phyloP scores from a whole-genome alignment of 1,140 invertebrate species.

The Bombus consobrinus region DNA sequence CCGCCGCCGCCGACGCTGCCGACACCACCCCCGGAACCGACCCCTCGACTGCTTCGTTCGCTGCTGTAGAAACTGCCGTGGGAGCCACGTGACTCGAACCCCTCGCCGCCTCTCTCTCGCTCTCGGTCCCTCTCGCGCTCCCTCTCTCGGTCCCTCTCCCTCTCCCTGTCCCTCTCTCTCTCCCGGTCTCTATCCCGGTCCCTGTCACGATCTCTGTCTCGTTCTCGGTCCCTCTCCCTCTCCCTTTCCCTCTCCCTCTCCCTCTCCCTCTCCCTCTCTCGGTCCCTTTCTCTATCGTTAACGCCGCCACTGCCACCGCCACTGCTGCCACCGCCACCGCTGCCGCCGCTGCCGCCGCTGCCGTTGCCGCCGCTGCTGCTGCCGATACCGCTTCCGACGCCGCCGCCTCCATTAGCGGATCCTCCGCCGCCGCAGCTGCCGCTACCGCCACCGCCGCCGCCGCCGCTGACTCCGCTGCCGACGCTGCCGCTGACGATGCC shows the following conservation, averaged over 20 bases:
- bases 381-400: constrained; percentile 5
- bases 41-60: constrained; percentile 75
- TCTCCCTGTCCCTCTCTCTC: constrained; percentile 18
- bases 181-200: constrained; percentile 63
- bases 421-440: constrained; percentile 27
- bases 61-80: constrained; percentile 75
- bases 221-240: constrained; percentile 55
- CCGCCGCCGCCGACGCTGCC: constrained; percentile 68
- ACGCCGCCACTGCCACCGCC: constrained; percentile 9
- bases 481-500: constrained; percentile 21
- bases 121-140: constrained; percentile 53
- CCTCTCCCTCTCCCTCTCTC: constrained; percentile 38
- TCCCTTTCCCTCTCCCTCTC: constrained; percentile 6
- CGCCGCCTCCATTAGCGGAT: constrained; percentile 41
- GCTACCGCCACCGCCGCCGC: constrained; percentile 46
- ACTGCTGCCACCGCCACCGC: not conserved
- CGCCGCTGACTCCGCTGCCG: constrained; percentile 69
- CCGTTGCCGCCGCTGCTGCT: constrained; percentile 9
- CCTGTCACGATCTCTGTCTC: constrained; percentile 62
- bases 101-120: constrained; percentile 71
- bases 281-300: constrained; percentile 28
- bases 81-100: constrained; percentile 78
- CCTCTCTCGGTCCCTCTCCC: constrained; percentile 46
- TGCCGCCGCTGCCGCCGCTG: constrained; percentile 61
- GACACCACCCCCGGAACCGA: constrained; percentile 73